These are phyloP conservation scores for Rhombomys opimus DNA, from an alignment of 2,113 vertebrate species.

Conservation along the genomic window DNA sequence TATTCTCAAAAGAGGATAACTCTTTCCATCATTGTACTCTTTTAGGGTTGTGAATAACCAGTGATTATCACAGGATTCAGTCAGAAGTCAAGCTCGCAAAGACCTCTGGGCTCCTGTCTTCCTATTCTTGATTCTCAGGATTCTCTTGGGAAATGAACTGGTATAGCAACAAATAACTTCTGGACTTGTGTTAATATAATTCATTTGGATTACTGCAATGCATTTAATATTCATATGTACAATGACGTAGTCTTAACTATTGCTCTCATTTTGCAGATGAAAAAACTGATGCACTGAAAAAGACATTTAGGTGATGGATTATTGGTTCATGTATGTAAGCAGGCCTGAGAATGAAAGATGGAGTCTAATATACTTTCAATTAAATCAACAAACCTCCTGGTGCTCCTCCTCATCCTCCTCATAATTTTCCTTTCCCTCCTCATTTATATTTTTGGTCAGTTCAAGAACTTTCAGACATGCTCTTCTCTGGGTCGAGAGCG, in stretches of 20 bases:
- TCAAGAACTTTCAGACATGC: neutral
- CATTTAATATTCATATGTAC: neutral
- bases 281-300: neutral
- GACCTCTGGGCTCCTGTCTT: neutral
- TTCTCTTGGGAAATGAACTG: neutral
- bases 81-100: neutral
- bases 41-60: neutral
- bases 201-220: neutral
- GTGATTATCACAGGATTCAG: neutral
- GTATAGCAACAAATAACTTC: neutral
- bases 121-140: neutral
- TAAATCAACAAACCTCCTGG: neutral
- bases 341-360: neutral
- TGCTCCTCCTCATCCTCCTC: accelerated
- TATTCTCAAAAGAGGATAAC: neutral
- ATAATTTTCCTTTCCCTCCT: neutral
- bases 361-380: neutral
- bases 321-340: neutral
- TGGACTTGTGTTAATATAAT: neutral
- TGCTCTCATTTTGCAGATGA: neutral
- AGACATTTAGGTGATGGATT: neutral
- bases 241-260: neutral
- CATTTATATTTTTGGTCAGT: neutral
- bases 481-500: no score
- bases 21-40: neutral